A percentile compares a stretch with the other conserved stretches of the same genome.
These are phyloP conservation scores for Tenrec ecaudatus DNA, from an alignment of 2,113 vertebrate genomes.

Conservation along the genomic window DNA sequence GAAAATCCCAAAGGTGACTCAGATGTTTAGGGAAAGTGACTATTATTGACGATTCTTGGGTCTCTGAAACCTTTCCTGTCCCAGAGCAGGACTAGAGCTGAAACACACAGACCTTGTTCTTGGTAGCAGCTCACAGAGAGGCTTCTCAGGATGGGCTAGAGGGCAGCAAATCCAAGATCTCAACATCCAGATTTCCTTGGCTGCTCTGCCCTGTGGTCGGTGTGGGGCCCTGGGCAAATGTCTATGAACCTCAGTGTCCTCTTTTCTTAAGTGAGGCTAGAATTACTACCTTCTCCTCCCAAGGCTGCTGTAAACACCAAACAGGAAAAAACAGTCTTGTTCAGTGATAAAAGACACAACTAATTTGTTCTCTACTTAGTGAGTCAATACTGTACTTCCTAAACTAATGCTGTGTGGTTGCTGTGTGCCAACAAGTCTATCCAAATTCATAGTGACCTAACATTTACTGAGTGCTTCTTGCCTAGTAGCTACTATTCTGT, in stretches of 20 bases:
- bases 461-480: neutral
- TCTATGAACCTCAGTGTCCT: neutral
- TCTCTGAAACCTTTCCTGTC: neutral
- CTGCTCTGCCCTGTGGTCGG: neutral
- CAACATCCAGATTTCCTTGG: neutral
- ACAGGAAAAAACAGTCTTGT: neutral
- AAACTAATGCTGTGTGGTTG: neutral
- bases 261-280: neutral
- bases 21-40: conserved; percentile 69
- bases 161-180: rapidly evolving
- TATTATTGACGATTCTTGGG: neutral
- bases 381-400: neutral
- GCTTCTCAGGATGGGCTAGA: neutral
- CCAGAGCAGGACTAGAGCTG: neutral
- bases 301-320: neutral
- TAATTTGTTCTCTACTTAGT: neutral
- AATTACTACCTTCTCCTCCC: neutral
- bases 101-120: neutral
- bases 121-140: neutral
- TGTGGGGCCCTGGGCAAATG: neutral
- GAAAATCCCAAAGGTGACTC: conserved; percentile 81
- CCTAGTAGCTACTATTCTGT: neutral
- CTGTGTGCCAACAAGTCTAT: neutral
- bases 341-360: neutral
- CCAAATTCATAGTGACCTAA: neutral